Conservation (phyloP, 2,113 vertebrate species). For the Rhabdornis inornatus region DNA sequence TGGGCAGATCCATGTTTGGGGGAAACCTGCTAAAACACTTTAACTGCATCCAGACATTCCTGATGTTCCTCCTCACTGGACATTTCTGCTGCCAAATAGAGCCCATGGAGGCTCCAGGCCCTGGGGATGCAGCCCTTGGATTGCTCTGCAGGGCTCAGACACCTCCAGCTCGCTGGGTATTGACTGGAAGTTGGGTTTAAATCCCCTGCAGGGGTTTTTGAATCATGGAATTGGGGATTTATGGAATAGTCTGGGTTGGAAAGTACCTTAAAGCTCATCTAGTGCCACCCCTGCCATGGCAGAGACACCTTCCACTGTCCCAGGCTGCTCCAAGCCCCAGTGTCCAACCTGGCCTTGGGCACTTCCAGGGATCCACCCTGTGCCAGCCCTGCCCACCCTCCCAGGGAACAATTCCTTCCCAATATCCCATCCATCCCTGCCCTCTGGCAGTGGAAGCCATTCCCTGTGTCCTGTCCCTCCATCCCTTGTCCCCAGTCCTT, state of each 20-base stretch:
- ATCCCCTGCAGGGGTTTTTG: not conserved
- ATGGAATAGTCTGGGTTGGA: too few relatives aligned
- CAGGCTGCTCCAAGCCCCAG: not conserved
- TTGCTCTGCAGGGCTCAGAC: not conserved
- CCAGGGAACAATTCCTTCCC: not conserved
- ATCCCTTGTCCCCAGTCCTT: not conserved
- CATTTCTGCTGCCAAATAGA: not conserved
- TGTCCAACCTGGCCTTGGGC: not conserved
- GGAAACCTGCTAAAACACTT: not conserved
- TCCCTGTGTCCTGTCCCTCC: not conserved
- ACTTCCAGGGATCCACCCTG: not conserved
- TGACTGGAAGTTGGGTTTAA: not conserved
- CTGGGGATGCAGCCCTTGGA: not conserved
- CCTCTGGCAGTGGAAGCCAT: not conserved
- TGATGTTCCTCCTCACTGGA: not conserved
- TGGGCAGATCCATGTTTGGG: not conserved
- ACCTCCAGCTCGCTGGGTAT: accelerated
- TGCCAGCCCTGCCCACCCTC: not conserved
- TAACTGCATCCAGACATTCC: not conserved
- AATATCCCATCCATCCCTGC: not conserved
- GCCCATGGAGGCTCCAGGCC: not conserved
- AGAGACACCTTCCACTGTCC: not conserved
- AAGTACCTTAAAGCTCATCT: accelerated
- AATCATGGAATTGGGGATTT: not conserved
- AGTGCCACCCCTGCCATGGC: not conserved